Evolutionary conservation across 2,113 vertebrate species (phyloP), one percentile per base, ranked within the genome.

Genomic region (Rhegmatorhina hoffmannsi): DNA sequence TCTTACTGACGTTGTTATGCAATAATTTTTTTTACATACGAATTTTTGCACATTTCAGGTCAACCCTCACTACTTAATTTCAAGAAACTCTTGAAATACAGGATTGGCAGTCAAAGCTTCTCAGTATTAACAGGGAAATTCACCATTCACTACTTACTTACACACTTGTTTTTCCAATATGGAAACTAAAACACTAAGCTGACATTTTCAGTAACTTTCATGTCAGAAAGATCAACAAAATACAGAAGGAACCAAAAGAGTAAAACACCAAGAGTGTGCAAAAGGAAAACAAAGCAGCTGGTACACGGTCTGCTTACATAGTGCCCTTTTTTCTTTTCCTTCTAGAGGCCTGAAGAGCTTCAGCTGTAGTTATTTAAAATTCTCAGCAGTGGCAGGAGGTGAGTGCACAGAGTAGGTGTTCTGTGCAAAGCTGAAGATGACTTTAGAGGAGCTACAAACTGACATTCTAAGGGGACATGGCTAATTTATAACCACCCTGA

Each of bases 381-480:
- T 72, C n/a, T 81, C 14, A 44, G 26, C 17, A 9, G 33, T 47
- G 25, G 12, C 40, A 87, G 34, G 85, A 92, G 16, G 11, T 31
- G 11, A 79, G 16, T 13, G 23, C 25, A 58, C 13, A 18, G 0
- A 44, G n/a, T 3, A 55, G 23, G 9, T 50, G 43, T 75, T 63
- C 70, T 53, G n/a, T 19, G 38, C 19, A 77, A 59, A 77, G 60
- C 26, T 63, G 20, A 84, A 55, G 24, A 87, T 36, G 1, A 82
- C 17, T 59, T 78, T 8, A 75, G 59, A 88, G 36, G 9, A 70
- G 66, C 6, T 69, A 60, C 14, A 78, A 72, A 38, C 2, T 72
- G 34, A 75, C 64, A 5, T 9, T 18, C 19, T 79, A 75, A 56
- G 1, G 0, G 34, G 28, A 77, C 0, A 0, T n/a, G 40, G 33